Evolutionary conservation across 1,140 invertebrate species (phyloP).

Genomic region (Drosophila watanabei): DNA sequence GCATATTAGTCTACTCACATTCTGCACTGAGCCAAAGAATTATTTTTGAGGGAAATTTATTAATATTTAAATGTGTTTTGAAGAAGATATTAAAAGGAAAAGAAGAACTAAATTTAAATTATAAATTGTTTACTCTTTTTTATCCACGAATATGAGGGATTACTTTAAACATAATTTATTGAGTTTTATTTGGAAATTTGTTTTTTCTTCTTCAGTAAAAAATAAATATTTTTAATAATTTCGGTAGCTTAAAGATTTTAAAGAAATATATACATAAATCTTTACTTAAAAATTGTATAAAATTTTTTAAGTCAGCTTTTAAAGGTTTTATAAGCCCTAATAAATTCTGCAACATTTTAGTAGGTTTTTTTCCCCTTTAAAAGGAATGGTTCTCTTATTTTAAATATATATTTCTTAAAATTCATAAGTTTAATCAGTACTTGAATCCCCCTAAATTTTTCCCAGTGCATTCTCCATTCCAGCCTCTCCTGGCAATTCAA

Average conservation of each 20-base stretch:
- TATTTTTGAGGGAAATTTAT: background rate
- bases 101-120: background rate
- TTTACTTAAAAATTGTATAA: background rate
- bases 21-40: background rate
- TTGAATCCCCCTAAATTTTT: background rate
- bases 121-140: background rate
- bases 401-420: background rate
- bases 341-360: no score
- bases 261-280: no score
- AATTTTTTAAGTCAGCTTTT: no score
- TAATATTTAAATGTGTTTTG: background rate
- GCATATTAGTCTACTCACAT: slow-evolving; percentile 59
- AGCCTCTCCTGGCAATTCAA: slow-evolving; percentile 64
- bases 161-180: background rate
- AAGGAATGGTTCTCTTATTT: background rate
- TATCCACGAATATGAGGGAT: background rate
- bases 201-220: background rate
- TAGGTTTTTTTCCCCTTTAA: no score
- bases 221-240: background rate
- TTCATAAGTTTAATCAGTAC: background rate
- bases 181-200: background rate
- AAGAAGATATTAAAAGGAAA: background rate
- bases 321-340: no score
- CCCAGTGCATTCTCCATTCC: background rate
- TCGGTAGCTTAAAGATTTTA: background rate